Percentiles rank a stretch among this genome's conserved stretches.
Conservation (phyloP, 2,888 invertebrate species). For the Drosophila melanosoma region DNA sequence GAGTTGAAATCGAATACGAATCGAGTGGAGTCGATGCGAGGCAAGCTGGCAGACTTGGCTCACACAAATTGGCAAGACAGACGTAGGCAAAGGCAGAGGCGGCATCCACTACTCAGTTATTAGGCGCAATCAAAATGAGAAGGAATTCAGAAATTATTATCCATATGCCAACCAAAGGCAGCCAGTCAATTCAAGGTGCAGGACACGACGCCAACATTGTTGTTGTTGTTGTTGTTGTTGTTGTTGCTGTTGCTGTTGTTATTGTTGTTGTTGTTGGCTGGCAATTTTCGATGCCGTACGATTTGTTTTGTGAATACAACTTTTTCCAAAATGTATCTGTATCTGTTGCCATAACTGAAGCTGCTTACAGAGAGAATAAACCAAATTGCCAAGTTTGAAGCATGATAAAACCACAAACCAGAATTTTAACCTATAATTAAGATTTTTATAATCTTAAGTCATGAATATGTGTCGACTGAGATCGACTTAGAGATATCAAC, state of each 20-base stretch:
- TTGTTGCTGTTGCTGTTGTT: neutral
- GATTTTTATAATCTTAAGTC: neutral
- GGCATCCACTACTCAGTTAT: conserved; percentile 80
- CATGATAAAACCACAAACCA: neutral
- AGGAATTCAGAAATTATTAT: conserved; percentile 81
- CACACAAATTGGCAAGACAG: conserved; percentile 43
- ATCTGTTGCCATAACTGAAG: conserved; percentile 18
- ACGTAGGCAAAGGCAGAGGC: conserved; percentile 58
- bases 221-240: conserved; percentile 3
- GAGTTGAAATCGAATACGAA: conserved; percentile 27
- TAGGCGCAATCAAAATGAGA: conserved; percentile 82
- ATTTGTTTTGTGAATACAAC: conserved; percentile 77
- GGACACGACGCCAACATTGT: conserved; percentile 55
- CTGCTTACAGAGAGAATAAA: conserved; percentile 1
- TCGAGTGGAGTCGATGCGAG: conserved; percentile 4
- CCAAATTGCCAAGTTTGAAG: neutral
- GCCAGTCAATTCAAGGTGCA: conserved; percentile 42
- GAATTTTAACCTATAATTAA: neutral
- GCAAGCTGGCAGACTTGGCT: conserved; percentile 17
- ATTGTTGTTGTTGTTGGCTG: conserved; percentile 37
- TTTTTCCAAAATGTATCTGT: conserved; percentile 71
- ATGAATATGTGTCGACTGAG: neutral
- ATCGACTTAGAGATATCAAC: neutral
- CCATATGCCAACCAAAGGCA: conserved; percentile 50
- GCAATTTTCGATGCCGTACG: conserved; percentile 78